Evolutionary conservation across 2,113 vertebrate species (phyloP).

Genomic region (Glareola pratincola): DNA sequence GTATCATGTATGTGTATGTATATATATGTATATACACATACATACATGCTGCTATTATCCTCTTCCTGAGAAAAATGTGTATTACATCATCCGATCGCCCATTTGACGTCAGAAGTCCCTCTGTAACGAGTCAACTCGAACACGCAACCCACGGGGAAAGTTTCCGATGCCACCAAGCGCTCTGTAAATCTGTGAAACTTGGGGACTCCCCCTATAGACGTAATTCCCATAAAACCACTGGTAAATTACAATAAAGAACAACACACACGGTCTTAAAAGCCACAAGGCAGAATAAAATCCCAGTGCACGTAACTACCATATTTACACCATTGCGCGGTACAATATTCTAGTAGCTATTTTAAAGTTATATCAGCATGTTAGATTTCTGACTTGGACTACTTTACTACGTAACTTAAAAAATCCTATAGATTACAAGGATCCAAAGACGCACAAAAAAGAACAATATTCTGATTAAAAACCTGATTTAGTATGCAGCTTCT

Average conservation of each 20-base stretch:
- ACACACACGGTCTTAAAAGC: background rate
- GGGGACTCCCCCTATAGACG: background rate
- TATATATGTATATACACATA: fast-evolving
- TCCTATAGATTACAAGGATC: slow-evolving; percentile 59
- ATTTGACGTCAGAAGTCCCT: background rate
- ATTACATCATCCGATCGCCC: background rate
- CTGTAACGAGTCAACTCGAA: background rate
- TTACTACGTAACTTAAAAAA: slow-evolving; percentile 60
- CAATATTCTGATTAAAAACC: slow-evolving; percentile 76
- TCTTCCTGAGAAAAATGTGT: fast-evolving
- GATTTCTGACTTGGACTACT: slow-evolving; percentile 58
- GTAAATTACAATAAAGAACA: background rate
- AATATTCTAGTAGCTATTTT: slow-evolving; percentile 45
- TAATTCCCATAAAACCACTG: background rate
- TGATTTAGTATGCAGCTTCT: slow-evolving; percentile 79
- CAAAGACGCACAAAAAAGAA: slow-evolving; percentile 69
- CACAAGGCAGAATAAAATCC: slow-evolving; percentile 18
- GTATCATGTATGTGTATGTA: too few relatives aligned
- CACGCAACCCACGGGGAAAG: background rate
- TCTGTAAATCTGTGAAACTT: background rate
- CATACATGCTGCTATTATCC: fast-evolving
- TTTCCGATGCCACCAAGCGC: fast-evolving
- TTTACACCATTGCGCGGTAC: slow-evolving; percentile 48
- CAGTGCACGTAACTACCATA: slow-evolving; percentile 50
- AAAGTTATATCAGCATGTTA: slow-evolving; percentile 65